Base-by-base conservation (phyloP, 2,797 vertebrate species). In the Potorous gilbertii region DNA sequence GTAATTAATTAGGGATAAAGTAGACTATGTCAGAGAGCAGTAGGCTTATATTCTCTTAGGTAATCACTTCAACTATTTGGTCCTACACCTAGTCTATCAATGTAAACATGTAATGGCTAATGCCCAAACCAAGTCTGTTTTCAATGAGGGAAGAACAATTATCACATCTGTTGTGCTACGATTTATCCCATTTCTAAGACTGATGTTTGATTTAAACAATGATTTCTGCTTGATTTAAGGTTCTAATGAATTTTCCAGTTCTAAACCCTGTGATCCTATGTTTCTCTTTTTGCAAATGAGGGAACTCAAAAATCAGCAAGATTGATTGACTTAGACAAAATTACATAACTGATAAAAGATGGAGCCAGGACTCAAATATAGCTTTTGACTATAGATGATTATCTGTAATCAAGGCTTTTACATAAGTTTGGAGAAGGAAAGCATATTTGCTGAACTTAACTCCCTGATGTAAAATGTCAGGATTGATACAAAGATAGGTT, bases 391-490 rank as follows among this genome's bases (percentile, higher is more conserved):
- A 56, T 46, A 96, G 66, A 74, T 89, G 50, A 94, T 94, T 89
- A 56, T 91, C 11, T 56, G 50, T 46, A 40, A 95, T 87, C 74
- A 46, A 87, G 21, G 24, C 8, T 27, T 87, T 87, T 74, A 21
- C 40, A 46, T 46, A 87, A 87, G 24, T 28, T 87, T 87, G 50
- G 40, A 28, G 40, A 46, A 50, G 40, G 21, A 87, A 87, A 4
- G 3, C 50, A 24, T 50, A 46, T 46, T 27, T 24, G 52, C 14
- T 91, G 56, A 94, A 40, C 34, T 28, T 57, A n/a, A 93, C 18
- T 14, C 92, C 5, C 54, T 57, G 50, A 57, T 55, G 6, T 94
- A 91, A 97, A 97, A 96, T 74, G 12, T 34, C 92, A 93, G 87
- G 66, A 52, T 92, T 54, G 59, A 96, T 92, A 89, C 16, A 46